Base-by-base conservation (phyloP, 2,888 invertebrate genomes). In the Drosophila yooni region DNA sequence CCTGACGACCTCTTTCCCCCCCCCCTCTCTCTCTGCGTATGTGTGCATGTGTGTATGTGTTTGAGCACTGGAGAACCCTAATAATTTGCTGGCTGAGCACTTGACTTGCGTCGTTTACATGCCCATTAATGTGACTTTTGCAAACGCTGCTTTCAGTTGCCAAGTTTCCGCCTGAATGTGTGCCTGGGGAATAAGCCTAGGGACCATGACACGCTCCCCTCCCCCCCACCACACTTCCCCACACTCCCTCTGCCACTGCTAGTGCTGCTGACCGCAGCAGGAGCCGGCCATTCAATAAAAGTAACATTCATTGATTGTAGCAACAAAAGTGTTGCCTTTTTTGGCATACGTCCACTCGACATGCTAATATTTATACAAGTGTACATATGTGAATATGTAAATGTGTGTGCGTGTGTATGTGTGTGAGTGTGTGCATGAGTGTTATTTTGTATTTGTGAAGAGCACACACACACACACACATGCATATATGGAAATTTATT, bases 41-140 rank as follows among this genome's bases (percentile, higher is more conserved):
- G 33, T 25, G 27, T 33, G n/a, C 33, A 15, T 51, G 15, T 52
- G n/a, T 31, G n/a, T 51, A 36, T 48, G 66, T 25, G 18, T 43
- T 25, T 62, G 50, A 50, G 59, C 76, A 60, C 68, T 64, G 50
- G 79, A 70, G 70, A 76, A 61, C 51, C 82, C 76, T 71, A 79
- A 83, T 80, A 84, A 83, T 82, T 83, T 86, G 87, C 86, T 85
- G 80, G 82, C 79, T 57, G 80, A 76, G 89, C 87, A 85, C 85
- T 85, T 85, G 82, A 86, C 79, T 77, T 77, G 77, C 74, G 66
- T 76, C 83, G 80, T 70, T 82, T 76, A 81, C 84, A 83, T 86
- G 85, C 65, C 78, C 89, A 85, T 87, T 89, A 87, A 87, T 82
- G 78, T 83, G 78, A 83, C 84, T 88, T 83, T 87, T 88, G 85